A percentile compares a stretch with the other conserved stretches of the same genome.
phyloP scores from a whole-genome alignment of 2,113 vertebrate genomes.

The Dryoscopus gambensis region DNA sequence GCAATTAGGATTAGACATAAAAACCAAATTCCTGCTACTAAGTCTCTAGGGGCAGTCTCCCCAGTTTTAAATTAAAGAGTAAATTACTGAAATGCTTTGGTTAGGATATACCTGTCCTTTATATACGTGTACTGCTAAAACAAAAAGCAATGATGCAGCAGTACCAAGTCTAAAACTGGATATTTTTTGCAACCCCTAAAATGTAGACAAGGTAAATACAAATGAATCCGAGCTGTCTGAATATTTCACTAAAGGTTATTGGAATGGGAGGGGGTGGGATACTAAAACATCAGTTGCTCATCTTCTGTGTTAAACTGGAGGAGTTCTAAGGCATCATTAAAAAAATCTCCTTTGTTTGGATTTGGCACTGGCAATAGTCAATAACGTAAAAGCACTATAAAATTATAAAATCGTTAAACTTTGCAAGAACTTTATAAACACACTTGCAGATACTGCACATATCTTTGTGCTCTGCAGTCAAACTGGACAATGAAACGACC shows the following conservation, averaged over 20 bases:
- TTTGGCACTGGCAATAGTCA: constrained; percentile 59
- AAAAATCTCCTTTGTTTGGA: constrained; percentile 61
- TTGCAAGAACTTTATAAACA: constrained; percentile 67
- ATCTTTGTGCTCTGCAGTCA: constrained; percentile 73
- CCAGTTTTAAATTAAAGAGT: neutral
- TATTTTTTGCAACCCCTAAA: neutral
- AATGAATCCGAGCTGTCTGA: neutral
- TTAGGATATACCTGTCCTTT: neutral
- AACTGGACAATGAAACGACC: constrained; percentile 83
- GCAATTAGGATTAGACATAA: constrained; percentile 25
- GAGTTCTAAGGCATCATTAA: constrained; percentile 59
- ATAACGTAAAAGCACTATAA: constrained; percentile 34
- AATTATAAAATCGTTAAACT: constrained; percentile 62
- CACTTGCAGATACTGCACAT: constrained; percentile 66
- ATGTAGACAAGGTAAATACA: neutral
- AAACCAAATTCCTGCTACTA: neutral
- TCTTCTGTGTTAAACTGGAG: constrained; percentile 8
- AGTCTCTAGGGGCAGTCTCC: neutral
- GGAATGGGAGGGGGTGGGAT: neutral
- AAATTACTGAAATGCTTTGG: neutral
- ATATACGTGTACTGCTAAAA: neutral
- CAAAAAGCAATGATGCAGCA: neutral
- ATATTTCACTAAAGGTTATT: neutral
- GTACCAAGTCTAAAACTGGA: neutral
- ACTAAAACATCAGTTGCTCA: constrained; percentile 20